A percentile compares a stretch with the other conserved stretches of the same genome.
Evolutionary conservation across 2,888 invertebrate species (phyloP).

Genomic region (Xestia xanthographa): DNA sequence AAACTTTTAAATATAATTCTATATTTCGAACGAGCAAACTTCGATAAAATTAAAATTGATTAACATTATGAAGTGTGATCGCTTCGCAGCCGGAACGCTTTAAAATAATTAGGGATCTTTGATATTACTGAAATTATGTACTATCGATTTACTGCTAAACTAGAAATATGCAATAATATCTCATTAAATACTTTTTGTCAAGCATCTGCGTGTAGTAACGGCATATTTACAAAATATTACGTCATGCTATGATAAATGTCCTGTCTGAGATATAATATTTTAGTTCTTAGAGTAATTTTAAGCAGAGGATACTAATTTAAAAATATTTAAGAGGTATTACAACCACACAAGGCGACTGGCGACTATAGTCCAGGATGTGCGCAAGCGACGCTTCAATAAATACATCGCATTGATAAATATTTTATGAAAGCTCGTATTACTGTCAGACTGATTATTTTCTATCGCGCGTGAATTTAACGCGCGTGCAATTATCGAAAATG

Average conservation of each 20-base stretch:
- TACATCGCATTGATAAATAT: constrained; percentile 61
- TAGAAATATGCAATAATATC: constrained; percentile 83
- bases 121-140: constrained; percentile 89
- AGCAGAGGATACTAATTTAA: constrained; percentile 82
- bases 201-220: constrained; percentile 84
- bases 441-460: constrained; percentile 50
- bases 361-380: constrained; percentile 70
- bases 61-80: constrained; percentile 88
- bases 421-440: constrained; percentile 62
- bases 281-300: constrained; percentile 79
- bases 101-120: constrained; percentile 86
- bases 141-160: constrained; percentile 88
- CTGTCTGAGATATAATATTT: constrained; percentile 77
- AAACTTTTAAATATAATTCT: constrained; percentile 89
- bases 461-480: neutral
- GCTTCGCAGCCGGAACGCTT: constrained; percentile 68
- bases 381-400: constrained; percentile 49
- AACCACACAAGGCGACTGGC: constrained; percentile 87
- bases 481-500: constrained; percentile 20
- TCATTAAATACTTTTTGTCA: constrained; percentile 81
- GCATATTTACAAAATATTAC: constrained; percentile 84
- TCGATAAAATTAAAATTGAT: constrained; percentile 90
- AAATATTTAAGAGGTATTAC: constrained; percentile 84
- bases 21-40: constrained; percentile 90
- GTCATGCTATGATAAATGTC: constrained; percentile 76